Percentiles rank a stretch among this genome's conserved stretches.
These are phyloP conservation scores for Buphagus erythrorhynchus DNA, from an alignment of 2,797 vertebrate species.

Conservation along the genomic window DNA sequence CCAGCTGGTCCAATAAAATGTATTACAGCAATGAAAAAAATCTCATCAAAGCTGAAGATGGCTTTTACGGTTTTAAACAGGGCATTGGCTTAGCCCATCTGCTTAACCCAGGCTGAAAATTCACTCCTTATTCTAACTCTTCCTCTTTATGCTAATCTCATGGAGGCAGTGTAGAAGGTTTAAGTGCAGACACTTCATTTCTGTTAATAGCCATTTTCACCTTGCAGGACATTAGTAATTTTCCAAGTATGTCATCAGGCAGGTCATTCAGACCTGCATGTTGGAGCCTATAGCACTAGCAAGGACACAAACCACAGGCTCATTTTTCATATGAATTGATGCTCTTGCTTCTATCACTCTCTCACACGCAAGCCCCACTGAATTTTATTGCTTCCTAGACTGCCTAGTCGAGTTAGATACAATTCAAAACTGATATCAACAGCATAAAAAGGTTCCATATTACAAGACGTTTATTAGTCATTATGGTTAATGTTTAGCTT, in stretches of 20 bases:
- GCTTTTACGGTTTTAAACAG: background rate
- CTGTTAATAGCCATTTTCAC: conserved; percentile 8
- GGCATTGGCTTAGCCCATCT: background rate
- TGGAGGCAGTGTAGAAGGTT: background rate
- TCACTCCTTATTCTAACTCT: background rate
- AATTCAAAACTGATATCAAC: conserved; percentile 16
- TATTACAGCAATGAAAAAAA: background rate
- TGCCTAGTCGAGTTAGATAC: conserved; percentile 6
- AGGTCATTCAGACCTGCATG: background rate
- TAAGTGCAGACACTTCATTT: background rate
- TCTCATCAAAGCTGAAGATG: background rate
- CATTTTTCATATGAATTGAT: conserved; percentile 26
- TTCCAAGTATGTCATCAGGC: background rate
- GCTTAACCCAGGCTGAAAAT: conserved; percentile 9
- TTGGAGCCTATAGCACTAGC: background rate
- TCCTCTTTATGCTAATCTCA: background rate
- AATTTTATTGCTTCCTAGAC: conserved; percentile 47
- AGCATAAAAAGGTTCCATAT: conserved; percentile 12
- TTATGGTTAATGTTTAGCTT: conserved; percentile 67
- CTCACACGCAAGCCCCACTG: background rate
- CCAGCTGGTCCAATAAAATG: conserved; percentile 20
- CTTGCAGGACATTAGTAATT: conserved; percentile 25
- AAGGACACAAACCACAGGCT: background rate
- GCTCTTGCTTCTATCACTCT: background rate
- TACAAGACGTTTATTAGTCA: conserved; percentile 58